Conservation (phyloP, 1,140 invertebrate genomes). For the Saccostrea cuccullata region DNA sequence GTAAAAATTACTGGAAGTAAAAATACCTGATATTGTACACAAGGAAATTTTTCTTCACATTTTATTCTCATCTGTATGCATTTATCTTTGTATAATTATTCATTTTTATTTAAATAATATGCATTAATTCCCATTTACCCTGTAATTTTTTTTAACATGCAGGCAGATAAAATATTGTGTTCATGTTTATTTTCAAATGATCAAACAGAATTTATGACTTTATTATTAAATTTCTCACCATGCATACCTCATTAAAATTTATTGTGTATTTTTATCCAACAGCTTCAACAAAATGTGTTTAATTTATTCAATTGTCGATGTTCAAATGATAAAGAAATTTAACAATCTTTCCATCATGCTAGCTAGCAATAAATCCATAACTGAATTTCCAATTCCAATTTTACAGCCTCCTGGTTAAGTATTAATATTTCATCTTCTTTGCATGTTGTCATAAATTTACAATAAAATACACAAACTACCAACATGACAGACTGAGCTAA, state of each 20-base stretch:
- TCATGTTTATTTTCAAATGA: background rate
- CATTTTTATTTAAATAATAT: no score
- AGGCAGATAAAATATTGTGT: no score
- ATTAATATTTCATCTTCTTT: background rate
- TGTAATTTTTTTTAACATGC: no score
- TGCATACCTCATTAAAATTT: background rate
- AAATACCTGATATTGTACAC: no score
- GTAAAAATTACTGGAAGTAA: no score
- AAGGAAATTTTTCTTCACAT: no score
- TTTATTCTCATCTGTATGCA: no score
- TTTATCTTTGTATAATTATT: no score
- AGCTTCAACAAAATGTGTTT: background rate
- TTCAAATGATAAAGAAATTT: background rate
- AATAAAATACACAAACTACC: background rate
- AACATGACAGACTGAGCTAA: slow-evolving; percentile 3
- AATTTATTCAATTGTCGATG: background rate
- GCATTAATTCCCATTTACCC: no score
- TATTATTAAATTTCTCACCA: background rate
- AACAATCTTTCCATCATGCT: background rate
- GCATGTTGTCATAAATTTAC: background rate
- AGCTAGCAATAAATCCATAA: background rate
- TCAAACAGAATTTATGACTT: background rate
- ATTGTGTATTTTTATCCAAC: background rate
- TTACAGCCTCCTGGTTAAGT: background rate
- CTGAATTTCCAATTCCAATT: background rate